Conservation (phyloP, 2,888 invertebrate species). For the Argyra leucocephala region DNA sequence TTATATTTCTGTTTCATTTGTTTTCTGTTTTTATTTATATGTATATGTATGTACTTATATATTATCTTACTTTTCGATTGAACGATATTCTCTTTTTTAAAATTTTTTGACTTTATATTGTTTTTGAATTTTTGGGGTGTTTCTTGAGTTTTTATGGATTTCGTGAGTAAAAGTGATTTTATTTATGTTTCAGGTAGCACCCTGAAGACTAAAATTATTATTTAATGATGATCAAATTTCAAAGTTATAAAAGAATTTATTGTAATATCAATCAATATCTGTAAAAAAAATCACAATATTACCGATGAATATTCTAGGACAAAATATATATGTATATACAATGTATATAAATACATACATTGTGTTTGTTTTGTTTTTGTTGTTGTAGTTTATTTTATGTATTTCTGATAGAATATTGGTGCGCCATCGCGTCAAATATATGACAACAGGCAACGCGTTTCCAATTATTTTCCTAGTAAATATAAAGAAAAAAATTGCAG, state of each 20-base stretch:
- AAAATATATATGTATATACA: no score
- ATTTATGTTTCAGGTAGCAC: conserved; percentile 1
- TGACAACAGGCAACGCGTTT: background rate
- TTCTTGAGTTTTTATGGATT: conserved; percentile 3
- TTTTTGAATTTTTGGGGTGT: background rate
- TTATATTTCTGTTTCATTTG: no score
- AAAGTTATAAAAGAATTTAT: conserved; percentile 4
- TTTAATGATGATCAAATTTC: conserved; percentile 6
- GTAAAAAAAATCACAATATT: conserved; percentile 2
- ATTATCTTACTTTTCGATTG: background rate
- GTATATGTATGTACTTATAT: no score
- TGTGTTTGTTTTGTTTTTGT: background rate
- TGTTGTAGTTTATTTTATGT: background rate
- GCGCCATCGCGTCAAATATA: background rate
- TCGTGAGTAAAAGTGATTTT: conserved; percentile 6
- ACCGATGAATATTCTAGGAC: conserved; percentile 3
- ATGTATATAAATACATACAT: no score
- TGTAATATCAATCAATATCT: background rate
- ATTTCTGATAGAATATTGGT: no score
- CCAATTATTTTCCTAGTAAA: no score
- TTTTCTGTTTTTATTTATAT: background rate
- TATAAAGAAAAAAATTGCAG: background rate
- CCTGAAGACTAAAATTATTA: background rate
- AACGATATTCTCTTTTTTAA: background rate
- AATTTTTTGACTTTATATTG: no score